phyloP scores from a whole-genome alignment of 2,797 vertebrate species.

The Sebastolobus altivelis region DNA sequence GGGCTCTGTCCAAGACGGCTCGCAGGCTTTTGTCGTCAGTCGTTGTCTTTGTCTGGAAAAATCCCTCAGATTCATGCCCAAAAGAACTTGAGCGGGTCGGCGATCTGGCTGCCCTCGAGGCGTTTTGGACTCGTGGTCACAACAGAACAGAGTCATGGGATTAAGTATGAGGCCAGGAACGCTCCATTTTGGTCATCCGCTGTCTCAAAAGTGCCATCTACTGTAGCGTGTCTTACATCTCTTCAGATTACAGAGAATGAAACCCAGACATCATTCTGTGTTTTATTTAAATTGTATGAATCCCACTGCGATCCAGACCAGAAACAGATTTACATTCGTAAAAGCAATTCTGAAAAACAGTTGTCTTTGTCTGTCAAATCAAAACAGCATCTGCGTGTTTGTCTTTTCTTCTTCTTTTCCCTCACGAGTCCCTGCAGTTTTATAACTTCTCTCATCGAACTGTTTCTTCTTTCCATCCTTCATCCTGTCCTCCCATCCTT shows the following conservation, averaged over 20 bases:
- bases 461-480: constrained; percentile 72
- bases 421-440: constrained; percentile 37
- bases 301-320: neutral
- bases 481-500: constrained; percentile 68
- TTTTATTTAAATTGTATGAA: neutral
- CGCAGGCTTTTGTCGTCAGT: constrained; percentile 36
- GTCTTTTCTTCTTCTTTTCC: constrained; percentile 32
- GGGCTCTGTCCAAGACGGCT: constrained; percentile 20
- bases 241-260: neutral
- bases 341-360: neutral
- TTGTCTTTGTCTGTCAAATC: constrained; percentile 28
- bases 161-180: neutral
- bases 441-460: constrained; percentile 66
- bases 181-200: neutral
- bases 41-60: constrained; percentile 38
- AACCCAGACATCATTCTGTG: constrained; percentile 6
- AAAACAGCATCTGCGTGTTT: constrained; percentile 22
- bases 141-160: constrained; percentile 47
- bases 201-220: constrained; percentile 25
- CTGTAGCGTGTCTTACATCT: neutral
- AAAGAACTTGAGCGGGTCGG: neutral
- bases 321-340: neutral
- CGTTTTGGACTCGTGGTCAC: constrained; percentile 28
- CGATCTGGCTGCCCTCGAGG: constrained; percentile 11
- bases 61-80: constrained; percentile 45